Evolutionary conservation across 1,140 invertebrate genomes (phyloP).

Genomic region (Brachionus koreanus): DNA sequence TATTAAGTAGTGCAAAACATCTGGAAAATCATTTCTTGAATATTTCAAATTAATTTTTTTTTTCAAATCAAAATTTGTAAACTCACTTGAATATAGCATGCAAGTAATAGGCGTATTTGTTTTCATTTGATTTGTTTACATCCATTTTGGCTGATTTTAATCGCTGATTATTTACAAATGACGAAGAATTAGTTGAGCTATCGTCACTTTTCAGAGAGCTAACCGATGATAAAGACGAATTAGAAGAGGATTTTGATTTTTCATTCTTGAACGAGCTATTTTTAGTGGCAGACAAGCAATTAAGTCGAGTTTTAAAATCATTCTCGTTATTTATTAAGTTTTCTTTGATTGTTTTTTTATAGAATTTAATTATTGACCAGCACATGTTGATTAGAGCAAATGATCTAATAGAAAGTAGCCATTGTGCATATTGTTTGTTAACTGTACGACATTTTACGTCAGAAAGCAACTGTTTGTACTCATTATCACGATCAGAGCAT

Average conservation of each 20-base stretch:
- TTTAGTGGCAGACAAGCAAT: not conserved
- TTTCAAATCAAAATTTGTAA: not conserved
- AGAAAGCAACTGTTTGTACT: constrained; percentile 53
- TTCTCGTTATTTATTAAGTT: not conserved
- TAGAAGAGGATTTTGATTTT: not conserved
- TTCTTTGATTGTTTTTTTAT: constrained; percentile 48
- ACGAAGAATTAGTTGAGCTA: not conserved
- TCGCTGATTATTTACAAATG: constrained; percentile 25
- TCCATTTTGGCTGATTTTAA: not conserved
- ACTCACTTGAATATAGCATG: constrained; percentile 1
- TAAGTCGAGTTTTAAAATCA: not conserved
- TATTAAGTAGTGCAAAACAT: constrained; percentile 56
- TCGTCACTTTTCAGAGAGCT: not conserved
- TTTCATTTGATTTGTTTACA: not conserved
- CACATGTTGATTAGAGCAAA: constrained; percentile 56
- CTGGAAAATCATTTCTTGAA: constrained; percentile 49
- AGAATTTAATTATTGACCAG: constrained; percentile 55
- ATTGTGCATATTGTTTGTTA: constrained; percentile 56
- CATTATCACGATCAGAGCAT: constrained; percentile 51
- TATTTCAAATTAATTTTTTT: not conserved
- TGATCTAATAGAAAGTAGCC: constrained; percentile 53
- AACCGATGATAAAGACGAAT: constrained; percentile 12
- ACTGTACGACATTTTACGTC: constrained; percentile 55
- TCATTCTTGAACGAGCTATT: not conserved
- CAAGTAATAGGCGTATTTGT: not conserved